Evolutionary conservation across 2,797 vertebrate genomes (phyloP), one percentile per base, ranked within the genome.

Genomic region (Fistularia commersonii): DNA sequence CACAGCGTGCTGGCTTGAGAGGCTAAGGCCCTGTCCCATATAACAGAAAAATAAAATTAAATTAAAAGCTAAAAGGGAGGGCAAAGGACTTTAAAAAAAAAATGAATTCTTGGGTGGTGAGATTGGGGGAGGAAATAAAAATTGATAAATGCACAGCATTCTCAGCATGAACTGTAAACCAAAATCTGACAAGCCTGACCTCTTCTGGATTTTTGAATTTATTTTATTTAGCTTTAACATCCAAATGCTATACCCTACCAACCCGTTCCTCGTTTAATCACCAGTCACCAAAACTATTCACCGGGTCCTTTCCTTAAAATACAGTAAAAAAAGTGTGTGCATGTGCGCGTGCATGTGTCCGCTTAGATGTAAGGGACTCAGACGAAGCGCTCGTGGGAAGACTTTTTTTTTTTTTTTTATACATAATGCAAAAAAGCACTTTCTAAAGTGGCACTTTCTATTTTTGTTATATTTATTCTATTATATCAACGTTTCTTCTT

Each of bases 261-360:
- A 49, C 48, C 61, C 45, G 13, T 66, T 39, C 52, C 76, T 77
- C 70, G 80, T 83, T 84, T 85, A 85, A 71, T 72, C 73, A 78
- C n/a, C n/a, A n/a, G n/a, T n/a, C n/a, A n/a, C n/a, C 48, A 69
- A 82, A 78, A 72, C 87, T 77, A 69, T 85, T 82, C 75, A 82
- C 41, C 47, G 50, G 55, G 43, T 72, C 57, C 69, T 81, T 72
- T 61, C 67, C 65, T 74, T 62, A 69, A 69, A 79, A 81, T 55
- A 66, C 57, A 58, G 49, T 67, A 64, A 61, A 70, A 61, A 80
- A 50, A 51, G 45, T 32, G 12, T 32, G 50, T 64, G 52, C 13
- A 32, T 48, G 42, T 67, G 64, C 66, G 57, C 48, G 54, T 38
- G 23, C 8, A 14, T 35, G 23, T n/a, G 11, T 13, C 12, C 45